These are phyloP conservation scores for Metacarcinus magister DNA, from an alignment of 2,888 invertebrate species.

Conservation along the genomic window DNA sequence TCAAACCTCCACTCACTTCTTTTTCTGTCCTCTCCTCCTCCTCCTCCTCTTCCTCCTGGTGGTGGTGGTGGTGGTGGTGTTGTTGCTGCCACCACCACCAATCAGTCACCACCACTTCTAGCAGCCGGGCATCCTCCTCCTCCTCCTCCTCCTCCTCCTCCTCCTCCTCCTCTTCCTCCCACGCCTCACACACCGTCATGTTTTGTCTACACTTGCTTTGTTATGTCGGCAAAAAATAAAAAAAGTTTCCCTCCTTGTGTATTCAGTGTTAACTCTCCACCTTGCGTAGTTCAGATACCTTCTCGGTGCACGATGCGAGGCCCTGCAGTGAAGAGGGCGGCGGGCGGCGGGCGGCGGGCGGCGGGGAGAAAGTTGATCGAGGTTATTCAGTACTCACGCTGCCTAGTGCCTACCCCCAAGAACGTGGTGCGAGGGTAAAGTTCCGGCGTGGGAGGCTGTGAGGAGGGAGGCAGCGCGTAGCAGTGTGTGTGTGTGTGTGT, in stretches of 20 bases:
- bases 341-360: background rate
- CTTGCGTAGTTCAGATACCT: slow-evolving; percentile 10
- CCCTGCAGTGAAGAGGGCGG: background rate
- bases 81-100: background rate
- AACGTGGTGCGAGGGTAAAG: background rate
- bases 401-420: no score
- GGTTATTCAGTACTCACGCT: no score
- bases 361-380: background rate
- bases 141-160: slow-evolving; percentile 26
- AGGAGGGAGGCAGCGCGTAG: background rate
- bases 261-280: background rate
- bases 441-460: background rate
- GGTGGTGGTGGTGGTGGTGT: no score
- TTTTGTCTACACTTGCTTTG: background rate
- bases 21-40: background rate
- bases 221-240: background rate
- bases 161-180: background rate
- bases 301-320: background rate
- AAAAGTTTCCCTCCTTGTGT: background rate
- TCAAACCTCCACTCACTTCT: background rate
- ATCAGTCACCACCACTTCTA: background rate
- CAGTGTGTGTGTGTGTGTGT: no score
- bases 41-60: background rate
- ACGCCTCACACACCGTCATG: background rate
- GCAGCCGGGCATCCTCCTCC: background rate